These are phyloP conservation scores for Papilio xuthus DNA, from an alignment of 1,140 invertebrate species.

Conservation along the genomic window DNA sequence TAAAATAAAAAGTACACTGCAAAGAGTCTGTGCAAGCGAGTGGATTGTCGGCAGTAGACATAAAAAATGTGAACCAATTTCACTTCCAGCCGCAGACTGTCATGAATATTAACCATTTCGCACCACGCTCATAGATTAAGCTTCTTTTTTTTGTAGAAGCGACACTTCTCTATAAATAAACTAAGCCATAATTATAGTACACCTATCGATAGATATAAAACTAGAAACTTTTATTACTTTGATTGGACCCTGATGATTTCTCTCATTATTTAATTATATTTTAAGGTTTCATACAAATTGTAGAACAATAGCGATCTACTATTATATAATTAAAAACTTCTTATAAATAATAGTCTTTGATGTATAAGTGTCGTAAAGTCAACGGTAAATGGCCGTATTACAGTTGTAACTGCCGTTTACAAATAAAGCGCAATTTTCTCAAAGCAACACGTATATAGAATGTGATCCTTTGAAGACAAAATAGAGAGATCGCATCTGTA, in stretches of 20 bases:
- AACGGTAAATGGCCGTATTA: slow-evolving; percentile 67
- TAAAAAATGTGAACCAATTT: slow-evolving; percentile 78
- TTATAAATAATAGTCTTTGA: not conserved
- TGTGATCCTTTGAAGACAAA: slow-evolving; percentile 39
- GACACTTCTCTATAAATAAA: slow-evolving; percentile 17
- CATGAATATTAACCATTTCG: slow-evolving; percentile 78
- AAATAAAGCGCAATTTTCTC: slow-evolving; percentile 73
- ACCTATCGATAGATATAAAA: too few species aligned
- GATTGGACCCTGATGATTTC: not conserved
- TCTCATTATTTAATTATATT: too few species aligned
- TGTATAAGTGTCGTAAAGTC: slow-evolving; percentile 47
- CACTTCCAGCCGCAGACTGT: slow-evolving; percentile 70
- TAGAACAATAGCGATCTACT: too few species aligned
- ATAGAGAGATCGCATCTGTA: not conserved
- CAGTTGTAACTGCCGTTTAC: slow-evolving; percentile 61
- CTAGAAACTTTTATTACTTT: not conserved
- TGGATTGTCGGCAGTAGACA: slow-evolving; percentile 56
- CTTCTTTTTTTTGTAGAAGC: slow-evolving; percentile 47
- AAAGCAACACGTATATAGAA: slow-evolving; percentile 51
- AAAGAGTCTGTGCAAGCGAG: slow-evolving; percentile 51
- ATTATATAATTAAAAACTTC: too few species aligned
- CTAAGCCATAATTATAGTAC: too few species aligned
- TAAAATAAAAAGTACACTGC: slow-evolving; percentile 49
- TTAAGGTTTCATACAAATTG: too few species aligned
- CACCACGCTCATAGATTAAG: slow-evolving; percentile 55